Conservation (phyloP, 2,113 vertebrate genomes). For the Aphelocoma coerulescens region DNA sequence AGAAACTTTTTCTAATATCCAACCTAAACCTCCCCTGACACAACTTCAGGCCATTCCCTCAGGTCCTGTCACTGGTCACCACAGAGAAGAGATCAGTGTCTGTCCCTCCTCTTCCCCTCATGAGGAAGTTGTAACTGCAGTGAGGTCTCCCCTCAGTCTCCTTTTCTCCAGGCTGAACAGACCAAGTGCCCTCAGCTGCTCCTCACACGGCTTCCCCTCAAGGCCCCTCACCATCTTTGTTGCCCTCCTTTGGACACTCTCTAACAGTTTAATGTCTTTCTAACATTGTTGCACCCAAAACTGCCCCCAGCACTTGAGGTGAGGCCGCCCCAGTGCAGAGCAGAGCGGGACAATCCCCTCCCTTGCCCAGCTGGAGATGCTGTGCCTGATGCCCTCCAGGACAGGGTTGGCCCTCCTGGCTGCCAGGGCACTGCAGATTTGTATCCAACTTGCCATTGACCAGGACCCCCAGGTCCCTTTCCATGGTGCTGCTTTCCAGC, state of each 20-base stretch:
- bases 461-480: neutral
- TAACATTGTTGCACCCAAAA: neutral
- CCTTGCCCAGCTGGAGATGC: neutral
- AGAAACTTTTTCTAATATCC: accelerated
- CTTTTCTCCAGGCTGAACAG: neutral
- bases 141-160: neutral
- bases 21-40: neutral
- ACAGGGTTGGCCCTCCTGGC: neutral
- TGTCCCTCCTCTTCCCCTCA: neutral
- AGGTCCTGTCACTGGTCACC: neutral
- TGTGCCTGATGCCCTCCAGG: neutral
- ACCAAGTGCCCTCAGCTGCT: neutral
- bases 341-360: neutral
- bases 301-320: neutral
- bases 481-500: neutral
- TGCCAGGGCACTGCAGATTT: neutral
- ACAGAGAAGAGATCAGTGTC: neutral
- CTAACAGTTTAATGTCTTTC: neutral
- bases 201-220: neutral
- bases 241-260: neutral
- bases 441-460: neutral
- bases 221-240: neutral
- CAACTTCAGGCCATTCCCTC: neutral
- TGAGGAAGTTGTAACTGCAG: accelerated
- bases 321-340: neutral